Evolutionary conservation across 2,797 vertebrate genomes (phyloP), one percentile per base, ranked within the genome.

Genomic region (Setipinna tenuifilis): DNA sequence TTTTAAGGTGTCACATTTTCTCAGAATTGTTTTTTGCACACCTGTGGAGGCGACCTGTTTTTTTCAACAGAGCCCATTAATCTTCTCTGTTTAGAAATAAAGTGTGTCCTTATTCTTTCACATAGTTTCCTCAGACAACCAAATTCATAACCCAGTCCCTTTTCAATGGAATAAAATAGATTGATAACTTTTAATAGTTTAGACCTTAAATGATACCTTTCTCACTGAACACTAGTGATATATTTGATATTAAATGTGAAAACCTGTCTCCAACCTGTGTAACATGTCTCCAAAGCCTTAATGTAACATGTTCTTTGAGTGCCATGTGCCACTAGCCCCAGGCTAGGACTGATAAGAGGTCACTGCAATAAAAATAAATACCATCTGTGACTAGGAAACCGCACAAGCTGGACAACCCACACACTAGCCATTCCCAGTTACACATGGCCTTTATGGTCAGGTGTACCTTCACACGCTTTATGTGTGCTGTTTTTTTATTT

Each of bases 331-430:
- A 41, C 35, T 44, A 10, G 71, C 71, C 71, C 17, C 31, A 44
- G 71, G 71, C 59, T n/a, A 68, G 35, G 21, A 46, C 81, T 85
- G 87, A 85, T 88, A 85, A 86, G 82, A 85, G 85, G 75, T 86
- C 83, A 83, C n/a, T 46, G 61, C 17, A 61, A 80, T 54, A 86
- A 82, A 82, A 83, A 78, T 81, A 85, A 81, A 83, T 83, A 84
- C 83, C 87, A 86, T 81, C 85, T 83, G 71, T 68, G 81, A 85
- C 78, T 46, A 54, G 59, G 44, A 68, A 31, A 84, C 59, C 1
- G 83, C 19, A 4, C 50, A 10, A 78, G 35, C 71, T 35, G 16
- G 68, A 75, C 68, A 21, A 16, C 17, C 71, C 28, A 44, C 71
- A 21, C 71, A 19, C 71, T 78, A 44, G 71, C 19, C 35, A 78